These are phyloP conservation scores for Spatula clypeata DNA, from an alignment of 2,797 vertebrate genomes.

Conservation along the genomic window DNA sequence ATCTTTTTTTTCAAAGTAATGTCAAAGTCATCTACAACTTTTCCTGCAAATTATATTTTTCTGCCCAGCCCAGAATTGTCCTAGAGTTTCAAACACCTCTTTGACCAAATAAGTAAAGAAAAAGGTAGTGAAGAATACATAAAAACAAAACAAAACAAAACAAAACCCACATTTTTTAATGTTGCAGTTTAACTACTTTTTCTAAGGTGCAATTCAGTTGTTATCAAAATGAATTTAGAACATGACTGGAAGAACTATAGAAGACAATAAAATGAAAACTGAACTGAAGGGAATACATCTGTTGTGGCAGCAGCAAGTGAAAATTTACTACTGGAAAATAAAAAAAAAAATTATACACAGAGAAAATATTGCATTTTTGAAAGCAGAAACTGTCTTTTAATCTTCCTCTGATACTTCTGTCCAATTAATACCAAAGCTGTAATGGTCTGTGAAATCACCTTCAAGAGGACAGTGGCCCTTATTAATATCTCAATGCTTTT, in stretches of 20 bases:
- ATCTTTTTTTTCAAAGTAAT: neutral
- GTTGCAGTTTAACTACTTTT: neutral
- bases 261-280: neutral
- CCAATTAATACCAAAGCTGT: neutral
- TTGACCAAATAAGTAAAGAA: neutral
- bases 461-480: neutral
- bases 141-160: neutral
- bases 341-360: too few relatives aligned
- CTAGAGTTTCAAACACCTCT: neutral
- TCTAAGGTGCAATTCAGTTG: neutral
- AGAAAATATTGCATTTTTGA: neutral
- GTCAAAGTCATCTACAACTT: neutral
- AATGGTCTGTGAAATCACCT: neutral
- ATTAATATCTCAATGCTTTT: neutral
- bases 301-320: neutral
- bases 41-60: neutral
- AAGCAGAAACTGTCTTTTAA: neutral
- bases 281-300: neutral
- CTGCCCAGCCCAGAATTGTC: neutral
- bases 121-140: neutral
- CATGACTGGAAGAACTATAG: neutral
- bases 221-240: neutral
- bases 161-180: neutral
- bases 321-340: neutral
- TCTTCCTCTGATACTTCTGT: neutral